Conservation (phyloP, 1,140 invertebrate genomes). For the Sinella curviseta region DNA sequence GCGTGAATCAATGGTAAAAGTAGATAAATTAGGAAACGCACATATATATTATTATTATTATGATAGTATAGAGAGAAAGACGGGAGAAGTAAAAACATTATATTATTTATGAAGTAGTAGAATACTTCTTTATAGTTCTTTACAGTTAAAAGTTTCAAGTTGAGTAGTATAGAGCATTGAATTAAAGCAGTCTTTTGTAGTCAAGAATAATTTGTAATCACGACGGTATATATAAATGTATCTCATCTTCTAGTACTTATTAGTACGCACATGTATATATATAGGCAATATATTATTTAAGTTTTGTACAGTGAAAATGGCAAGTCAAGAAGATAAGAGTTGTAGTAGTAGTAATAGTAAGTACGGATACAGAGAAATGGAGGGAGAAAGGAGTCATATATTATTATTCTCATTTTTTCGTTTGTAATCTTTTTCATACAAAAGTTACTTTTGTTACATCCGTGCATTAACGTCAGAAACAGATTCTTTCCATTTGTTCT, state of each 20-base stretch:
- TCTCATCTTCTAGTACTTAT: too few relatives aligned
- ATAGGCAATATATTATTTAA: not conserved
- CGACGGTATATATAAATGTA: not conserved
- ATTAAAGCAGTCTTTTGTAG: too few relatives aligned
- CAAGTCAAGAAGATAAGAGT: not conserved
- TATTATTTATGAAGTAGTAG: too few relatives aligned
- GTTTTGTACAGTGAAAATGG: not conserved
- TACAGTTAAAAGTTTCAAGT: too few relatives aligned
- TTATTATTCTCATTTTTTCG: not conserved
- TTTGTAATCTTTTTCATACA: not conserved
- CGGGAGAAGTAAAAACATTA: not conserved
- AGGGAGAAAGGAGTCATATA: too few relatives aligned
- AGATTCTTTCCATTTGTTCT: not conserved
- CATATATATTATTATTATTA: not conserved
- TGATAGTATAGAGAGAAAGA: too few relatives aligned
- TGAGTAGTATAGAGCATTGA: too few relatives aligned
- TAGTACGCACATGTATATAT: not conserved
- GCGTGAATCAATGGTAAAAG: slow-evolving; percentile 51
- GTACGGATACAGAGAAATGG: not conserved
- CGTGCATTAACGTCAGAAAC: not conserved
- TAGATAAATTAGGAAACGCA: not conserved
- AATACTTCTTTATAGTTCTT: too few relatives aligned
- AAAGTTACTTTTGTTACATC: not conserved
- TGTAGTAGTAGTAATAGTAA: not conserved
- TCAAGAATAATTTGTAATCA: too few relatives aligned